These are phyloP conservation scores for Philotrypesis tridentata DNA, from an alignment of 1,140 invertebrate genomes.

Conservation along the genomic window DNA sequence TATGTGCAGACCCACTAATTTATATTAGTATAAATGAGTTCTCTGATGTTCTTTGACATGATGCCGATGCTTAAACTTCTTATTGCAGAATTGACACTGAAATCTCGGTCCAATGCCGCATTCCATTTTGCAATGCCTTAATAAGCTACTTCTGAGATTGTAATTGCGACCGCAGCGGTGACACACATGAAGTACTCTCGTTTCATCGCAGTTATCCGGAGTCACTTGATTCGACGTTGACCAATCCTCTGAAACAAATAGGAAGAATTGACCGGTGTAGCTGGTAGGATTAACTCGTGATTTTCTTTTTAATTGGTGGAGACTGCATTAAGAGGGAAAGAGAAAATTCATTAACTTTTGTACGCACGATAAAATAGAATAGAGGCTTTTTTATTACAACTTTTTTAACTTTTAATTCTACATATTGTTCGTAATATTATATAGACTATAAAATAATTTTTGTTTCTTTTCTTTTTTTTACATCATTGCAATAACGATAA, in stretches of 20 bases:
- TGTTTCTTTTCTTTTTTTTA: not conserved
- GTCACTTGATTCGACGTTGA: slow-evolving; percentile 23
- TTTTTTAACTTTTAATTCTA: no score
- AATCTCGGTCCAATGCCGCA: slow-evolving; percentile 76
- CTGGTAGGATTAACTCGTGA: not conserved
- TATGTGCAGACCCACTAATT: no score
- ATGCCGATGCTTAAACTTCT: slow-evolving; percentile 73
- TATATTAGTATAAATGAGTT: slow-evolving; percentile 55
- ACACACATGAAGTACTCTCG: slow-evolving; percentile 60
- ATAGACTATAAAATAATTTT: not conserved
- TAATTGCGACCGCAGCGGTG: slow-evolving; percentile 69
- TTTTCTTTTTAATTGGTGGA: not conserved
- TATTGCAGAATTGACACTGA: slow-evolving; percentile 71
- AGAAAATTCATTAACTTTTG: no score
- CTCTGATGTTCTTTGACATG: slow-evolving; percentile 67
- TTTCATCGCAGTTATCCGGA: slow-evolving; percentile 40
- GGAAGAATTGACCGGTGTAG: not conserved
- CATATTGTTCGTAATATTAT: no score
- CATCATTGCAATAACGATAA: not conserved
- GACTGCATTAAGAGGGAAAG: no score
- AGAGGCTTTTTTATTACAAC: no score
- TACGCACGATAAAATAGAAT: no score
- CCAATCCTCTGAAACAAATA: slow-evolving; percentile 61
- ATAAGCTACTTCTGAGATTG: slow-evolving; percentile 68
- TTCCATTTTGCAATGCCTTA: slow-evolving; percentile 73